Evolutionary conservation across 1,140 invertebrate genomes (phyloP), one percentile per base, ranked within the genome.

Genomic region (Eciton burchellii): DNA sequence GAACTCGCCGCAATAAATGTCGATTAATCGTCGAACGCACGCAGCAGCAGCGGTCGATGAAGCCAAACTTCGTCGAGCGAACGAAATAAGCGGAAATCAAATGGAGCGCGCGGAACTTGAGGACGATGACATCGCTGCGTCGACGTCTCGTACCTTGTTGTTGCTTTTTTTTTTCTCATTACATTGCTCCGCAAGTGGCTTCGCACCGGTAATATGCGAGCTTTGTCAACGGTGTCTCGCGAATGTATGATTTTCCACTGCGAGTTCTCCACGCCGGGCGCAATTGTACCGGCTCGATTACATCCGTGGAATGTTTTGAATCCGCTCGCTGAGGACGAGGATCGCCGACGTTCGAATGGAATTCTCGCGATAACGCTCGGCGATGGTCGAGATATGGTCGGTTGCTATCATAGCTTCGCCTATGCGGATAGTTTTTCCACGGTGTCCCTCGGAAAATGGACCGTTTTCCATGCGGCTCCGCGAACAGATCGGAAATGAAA

Each of bases 211-310:
- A 77, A 68, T 57, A 14, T 45, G 41, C 41, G 24, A 29, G 4
- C 35, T 12, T 77, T 45, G 16, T 26, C 11, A 19, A 19, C n/a
- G 49, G 24, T 79, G 63, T 70, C 41, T 79, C 63, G 26, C 68
- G 65, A 81, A 86, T 74, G 47, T 63, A n/a, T 76, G 84, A 86
- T 85, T 85, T 79, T 74, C 84, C 47, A 47, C n/a, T 24, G 84
- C 49, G 68, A 35, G 35, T 54, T 8, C 68, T 54, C 41, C 12
- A 19, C 45, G 57, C 60, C 43, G 57, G 35, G 56, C 24, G 73
- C 76, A 84, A 84, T 86, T 72, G 70, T 57, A 56, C 47, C 79
- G 84, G 85, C 71, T 85, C 72, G 84, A 86, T 86, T 86, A 82
- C 84, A 68, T 56, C 35, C 77, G 43, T 59, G 71, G 84, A 76